Evolutionary conservation across 1,140 invertebrate species (phyloP), one percentile per base, ranked within the genome.

Genomic region (Ditylenchus dipsaci): DNA sequence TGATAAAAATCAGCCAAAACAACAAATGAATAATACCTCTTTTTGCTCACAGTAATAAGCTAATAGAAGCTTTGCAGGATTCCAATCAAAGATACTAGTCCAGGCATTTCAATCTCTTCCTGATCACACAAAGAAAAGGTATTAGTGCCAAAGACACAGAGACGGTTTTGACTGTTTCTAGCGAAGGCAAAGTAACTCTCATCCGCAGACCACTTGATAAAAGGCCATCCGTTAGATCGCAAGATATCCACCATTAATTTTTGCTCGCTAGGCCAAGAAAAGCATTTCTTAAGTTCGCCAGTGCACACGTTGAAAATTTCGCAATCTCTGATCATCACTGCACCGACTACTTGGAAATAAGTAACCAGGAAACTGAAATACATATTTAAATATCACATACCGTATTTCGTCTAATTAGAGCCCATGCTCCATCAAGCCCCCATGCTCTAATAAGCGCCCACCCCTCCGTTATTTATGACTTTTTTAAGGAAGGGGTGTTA

Each of bases 41-140:
- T 93, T 92, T 78, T 96, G 90, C 85, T 97, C 95, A 19, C 92
- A 91, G n/a, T 95, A 99, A 83, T 96, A 97, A 3, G 93, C 93
- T 33, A 99, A 87, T 30, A 93, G 87, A 81, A 96, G 96, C 79
- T 97, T 92, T 11, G 92, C 92, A 0, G 96, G 95, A n/a, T 93
- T 97, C 95, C 95, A 99, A 73, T 90, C 90, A 84, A 98, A 82
- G 95, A 93, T 73, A 90, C 85, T 68, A 75, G 74, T 65, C 73
- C 75, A 23, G 76, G 76, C 68, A 81, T 33, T 27, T 63, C 67
- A 26, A 82, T 69, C 17, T 60, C 26, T 23, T 57, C 72, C 19
- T 70, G 70, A 7, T 81, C 63, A 13, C 63, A 56, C 0, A 83
- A 60, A 11, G 65, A 63, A 42, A 83, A 82, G 11, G 62, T 69